These are phyloP conservation scores for Darevskia nairensis DNA, from an alignment of 2,797 vertebrate genomes.

Conservation along the genomic window DNA sequence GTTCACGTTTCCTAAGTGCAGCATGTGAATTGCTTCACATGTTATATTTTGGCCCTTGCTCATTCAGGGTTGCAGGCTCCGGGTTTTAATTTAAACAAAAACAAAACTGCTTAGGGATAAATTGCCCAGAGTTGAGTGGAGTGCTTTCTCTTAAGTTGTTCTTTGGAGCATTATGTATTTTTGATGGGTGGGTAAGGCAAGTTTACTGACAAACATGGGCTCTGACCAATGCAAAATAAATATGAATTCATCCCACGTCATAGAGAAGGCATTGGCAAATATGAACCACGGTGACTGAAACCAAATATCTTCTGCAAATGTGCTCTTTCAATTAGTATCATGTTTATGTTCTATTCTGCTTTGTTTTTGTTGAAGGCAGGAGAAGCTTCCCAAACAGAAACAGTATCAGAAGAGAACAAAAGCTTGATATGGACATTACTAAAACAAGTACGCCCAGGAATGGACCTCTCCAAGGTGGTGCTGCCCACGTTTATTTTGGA, in stretches of 20 bases:
- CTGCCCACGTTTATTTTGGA: constrained; percentile 98
- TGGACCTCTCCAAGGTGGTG: constrained; percentile 98
- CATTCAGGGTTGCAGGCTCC: background rate
- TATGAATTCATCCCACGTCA: background rate
- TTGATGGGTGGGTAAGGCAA: background rate
- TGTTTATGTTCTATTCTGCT: constrained; percentile 44
- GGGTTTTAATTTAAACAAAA: background rate
- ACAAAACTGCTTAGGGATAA: too few relatives aligned
- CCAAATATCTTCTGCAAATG: background rate
- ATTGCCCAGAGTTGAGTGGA: background rate
- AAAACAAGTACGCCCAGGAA: constrained; percentile 97
- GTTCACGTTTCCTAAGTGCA: background rate
- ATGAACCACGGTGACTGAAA: background rate
- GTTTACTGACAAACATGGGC: background rate
- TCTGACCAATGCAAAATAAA: background rate
- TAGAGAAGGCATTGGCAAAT: background rate
- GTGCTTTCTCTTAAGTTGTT: background rate
- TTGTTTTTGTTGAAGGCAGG: constrained; percentile 84
- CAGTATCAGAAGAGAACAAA: constrained; percentile 98
- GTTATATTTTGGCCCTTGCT: background rate
- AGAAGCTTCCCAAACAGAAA: constrained; percentile 96
- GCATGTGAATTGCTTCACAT: background rate
- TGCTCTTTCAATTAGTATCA: constrained; percentile 22
- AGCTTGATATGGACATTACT: constrained; percentile 97
- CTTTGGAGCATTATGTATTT: background rate